Conservation (phyloP, 2,113 vertebrate genomes). For the Catharus bicknelli region DNA sequence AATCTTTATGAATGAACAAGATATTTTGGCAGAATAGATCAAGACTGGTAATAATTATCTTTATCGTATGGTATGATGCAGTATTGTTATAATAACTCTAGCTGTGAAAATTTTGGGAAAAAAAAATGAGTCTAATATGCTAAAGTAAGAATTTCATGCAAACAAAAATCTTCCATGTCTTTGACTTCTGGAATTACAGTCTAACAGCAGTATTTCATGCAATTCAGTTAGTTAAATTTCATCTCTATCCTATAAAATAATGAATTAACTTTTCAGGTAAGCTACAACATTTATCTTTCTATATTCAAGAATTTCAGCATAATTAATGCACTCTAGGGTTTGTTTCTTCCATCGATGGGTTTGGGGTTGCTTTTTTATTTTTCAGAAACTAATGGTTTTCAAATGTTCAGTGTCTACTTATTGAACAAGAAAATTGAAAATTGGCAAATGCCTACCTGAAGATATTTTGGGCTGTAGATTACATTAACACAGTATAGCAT, state of each 20-base stretch:
- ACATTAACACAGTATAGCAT: not conserved
- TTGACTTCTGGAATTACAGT: not conserved
- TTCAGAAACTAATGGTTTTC: not conserved
- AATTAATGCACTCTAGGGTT: accelerated
- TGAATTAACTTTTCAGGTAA: not conserved
- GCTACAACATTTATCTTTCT: accelerated
- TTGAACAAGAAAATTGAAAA: not conserved
- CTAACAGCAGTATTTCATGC: not conserved
- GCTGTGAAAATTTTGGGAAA: not conserved
- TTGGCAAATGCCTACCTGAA: not conserved
- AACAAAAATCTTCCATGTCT: not conserved
- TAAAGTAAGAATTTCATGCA: not conserved
- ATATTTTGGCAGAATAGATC: not conserved
- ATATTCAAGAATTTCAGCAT: not conserved
- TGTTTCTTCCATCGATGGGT: not conserved
- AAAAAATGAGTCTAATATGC: not conserved
- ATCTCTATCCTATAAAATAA: not conserved
- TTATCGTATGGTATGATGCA: not conserved
- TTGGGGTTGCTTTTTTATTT: accelerated
- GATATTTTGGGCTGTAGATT: not conserved
- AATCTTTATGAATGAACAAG: not conserved
- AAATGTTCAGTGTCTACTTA: not conserved
- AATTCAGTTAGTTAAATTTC: not conserved
- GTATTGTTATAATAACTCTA: not conserved
- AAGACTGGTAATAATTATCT: not conserved